Percentiles rank a stretch among this genome's conserved stretches.
These are phyloP conservation scores for Drosophila kikkawai DNA, from an alignment of 1,140 invertebrate genomes.

Conservation along the genomic window DNA sequence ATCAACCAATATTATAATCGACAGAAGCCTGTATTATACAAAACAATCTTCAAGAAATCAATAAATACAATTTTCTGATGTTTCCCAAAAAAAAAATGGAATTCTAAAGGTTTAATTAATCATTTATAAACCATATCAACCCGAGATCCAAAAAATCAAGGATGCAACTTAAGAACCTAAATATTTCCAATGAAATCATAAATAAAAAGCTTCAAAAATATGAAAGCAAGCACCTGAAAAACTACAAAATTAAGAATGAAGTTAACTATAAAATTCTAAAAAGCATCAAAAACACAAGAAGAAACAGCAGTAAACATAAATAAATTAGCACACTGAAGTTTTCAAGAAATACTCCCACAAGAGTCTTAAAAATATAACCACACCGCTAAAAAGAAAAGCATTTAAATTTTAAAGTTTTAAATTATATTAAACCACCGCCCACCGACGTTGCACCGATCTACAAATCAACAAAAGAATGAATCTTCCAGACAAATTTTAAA, in stretches of 20 bases:
- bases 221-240: background rate
- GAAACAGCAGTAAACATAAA: background rate
- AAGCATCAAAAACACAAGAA: too few relatives aligned
- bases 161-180: too few relatives aligned
- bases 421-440: background rate
- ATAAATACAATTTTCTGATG: too few relatives aligned
- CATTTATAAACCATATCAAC: background rate
- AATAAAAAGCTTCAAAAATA: background rate
- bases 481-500: conserved; percentile 18
- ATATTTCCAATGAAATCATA: too few relatives aligned
- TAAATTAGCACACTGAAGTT: too few relatives aligned
- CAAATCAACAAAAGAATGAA: conserved; percentile 17
- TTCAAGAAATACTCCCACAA: background rate
- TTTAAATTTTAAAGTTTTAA: background rate
- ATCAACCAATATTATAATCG: background rate
- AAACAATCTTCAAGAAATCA: background rate
- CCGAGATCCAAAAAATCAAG: background rate
- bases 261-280: background rate
- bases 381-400: background rate
- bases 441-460: background rate
- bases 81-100: background rate
- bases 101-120: background rate
- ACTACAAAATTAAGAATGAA: background rate
- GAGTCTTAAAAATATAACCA: background rate
- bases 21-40: background rate